phyloP scores from a whole-genome alignment of 2,888 invertebrate species.

The Drosophila nigricruria region DNA sequence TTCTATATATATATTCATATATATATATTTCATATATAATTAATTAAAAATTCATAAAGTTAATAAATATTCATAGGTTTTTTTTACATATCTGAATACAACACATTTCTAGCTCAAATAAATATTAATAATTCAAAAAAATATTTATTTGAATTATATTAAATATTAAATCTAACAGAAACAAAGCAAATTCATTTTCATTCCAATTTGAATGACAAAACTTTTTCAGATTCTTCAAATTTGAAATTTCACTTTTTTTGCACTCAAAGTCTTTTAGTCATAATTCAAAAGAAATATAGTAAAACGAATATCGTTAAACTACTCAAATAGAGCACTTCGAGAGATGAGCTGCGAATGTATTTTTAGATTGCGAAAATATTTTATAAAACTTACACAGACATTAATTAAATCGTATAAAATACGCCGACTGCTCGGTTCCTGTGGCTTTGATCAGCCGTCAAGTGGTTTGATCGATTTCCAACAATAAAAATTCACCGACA shows the following conservation, averaged over 20 bases:
- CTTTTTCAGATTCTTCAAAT: not conserved
- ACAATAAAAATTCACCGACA: conserved; percentile 74
- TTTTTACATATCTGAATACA: too few species aligned
- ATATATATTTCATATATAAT: too few species aligned
- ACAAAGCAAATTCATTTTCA: too few species aligned
- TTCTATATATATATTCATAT: too few species aligned
- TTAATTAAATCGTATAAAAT: conserved; percentile 75
- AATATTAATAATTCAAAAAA: too few species aligned
- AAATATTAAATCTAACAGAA: too few species aligned
- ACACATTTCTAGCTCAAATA: too few species aligned
- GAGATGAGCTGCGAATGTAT: not conserved
- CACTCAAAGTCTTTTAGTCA: not conserved
- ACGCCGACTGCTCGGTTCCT: conserved; percentile 53
- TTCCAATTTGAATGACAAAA: not conserved
- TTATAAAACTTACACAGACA: conserved; percentile 41
- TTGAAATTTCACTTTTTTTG: not conserved
- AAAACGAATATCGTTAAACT: not conserved
- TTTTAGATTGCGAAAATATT: conserved; percentile 43
- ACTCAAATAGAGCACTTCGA: not conserved
- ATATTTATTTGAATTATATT: too few species aligned
- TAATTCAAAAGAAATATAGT: not conserved
- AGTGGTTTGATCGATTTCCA: conserved; percentile 76
- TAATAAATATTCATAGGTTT: too few species aligned
- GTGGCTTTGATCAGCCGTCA: conserved; percentile 77
- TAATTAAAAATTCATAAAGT: too few species aligned